Base-by-base conservation (phyloP, 2,797 vertebrate species). In the Leuciscus waleckii region DNA sequence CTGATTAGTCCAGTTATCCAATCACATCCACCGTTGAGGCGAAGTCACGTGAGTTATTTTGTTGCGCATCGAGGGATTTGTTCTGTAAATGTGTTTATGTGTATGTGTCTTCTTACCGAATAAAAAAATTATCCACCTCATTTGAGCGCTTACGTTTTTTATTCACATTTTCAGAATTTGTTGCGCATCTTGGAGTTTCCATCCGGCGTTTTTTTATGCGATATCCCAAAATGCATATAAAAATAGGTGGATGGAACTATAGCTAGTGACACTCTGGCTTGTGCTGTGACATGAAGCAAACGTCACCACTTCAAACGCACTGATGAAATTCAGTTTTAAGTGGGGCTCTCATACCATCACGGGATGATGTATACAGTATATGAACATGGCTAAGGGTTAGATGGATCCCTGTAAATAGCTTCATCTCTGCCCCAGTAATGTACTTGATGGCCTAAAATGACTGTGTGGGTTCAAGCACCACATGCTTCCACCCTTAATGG, bases 401-500 rank as follows among this genome's bases (percentile, higher is more conserved):
- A 87, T 84, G 71, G 86, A 70, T 84, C 78, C 26, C 82, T 81
- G 82, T 49, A 87, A 87, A 87, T 87, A 70, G 83, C 71, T 81
- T 85, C 46, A 83, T 81, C 79, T 81, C 70, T 84, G 71, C 29
- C 14, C 54, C 71, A 71, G 46, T 87, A 87, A 87, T 87, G 79
- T 51, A 76, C 86, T 87, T 78, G 82, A 85, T 87, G 79, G 86
- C 46, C 73, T 82, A 69, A 85, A 87, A 87, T 87, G 82, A 80
- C 83, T 65, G 74, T 84, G 73, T 85, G 82, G 86, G 78, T 58
- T 81, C 82, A 84, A 84, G 69, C 78, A 61, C 65, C 74, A 74
- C 82, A 86, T 82, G 82, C 67, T 78, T 81, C 39, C 65, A 85
- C 73, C 70, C 83, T 69, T 87, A 87, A 87, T 79, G 78, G 86